Conservation (phyloP, 2,113 vertebrate genomes). For the Sisor rabdophorus region DNA sequence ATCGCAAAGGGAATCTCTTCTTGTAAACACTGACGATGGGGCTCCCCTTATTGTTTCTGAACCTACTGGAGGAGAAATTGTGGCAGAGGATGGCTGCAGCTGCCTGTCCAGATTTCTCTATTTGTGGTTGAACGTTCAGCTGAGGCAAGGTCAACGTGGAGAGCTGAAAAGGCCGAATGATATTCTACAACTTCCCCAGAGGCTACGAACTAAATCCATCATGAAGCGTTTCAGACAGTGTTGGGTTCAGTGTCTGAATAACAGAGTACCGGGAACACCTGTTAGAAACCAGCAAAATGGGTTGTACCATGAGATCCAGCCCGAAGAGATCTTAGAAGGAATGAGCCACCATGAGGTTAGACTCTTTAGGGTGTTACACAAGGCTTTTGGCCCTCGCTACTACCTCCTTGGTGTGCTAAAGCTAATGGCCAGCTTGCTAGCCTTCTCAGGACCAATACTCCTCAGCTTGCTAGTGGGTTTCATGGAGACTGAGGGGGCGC, state of each 20-base stretch:
- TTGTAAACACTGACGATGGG: constrained; percentile 62
- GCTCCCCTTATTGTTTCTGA: constrained; percentile 62
- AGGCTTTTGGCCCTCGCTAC: constrained; percentile 77
- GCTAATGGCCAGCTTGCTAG: constrained; percentile 71
- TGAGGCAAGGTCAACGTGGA: constrained; percentile 72
- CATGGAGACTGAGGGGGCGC: constrained; percentile 80
- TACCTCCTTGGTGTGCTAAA: constrained; percentile 82
- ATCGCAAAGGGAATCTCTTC: constrained; percentile 54
- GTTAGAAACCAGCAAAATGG: constrained; percentile 54
- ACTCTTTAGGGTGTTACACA: constrained; percentile 76
- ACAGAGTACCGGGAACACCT: constrained; percentile 15
- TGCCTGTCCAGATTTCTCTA: constrained; percentile 87
- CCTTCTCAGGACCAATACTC: constrained; percentile 83
- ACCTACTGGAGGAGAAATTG: constrained; percentile 61
- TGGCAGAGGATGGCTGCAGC: constrained; percentile 85
- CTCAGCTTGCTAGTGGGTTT: constrained; percentile 83
- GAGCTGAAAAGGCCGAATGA: constrained; percentile 74
- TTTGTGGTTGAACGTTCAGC: constrained; percentile 83
- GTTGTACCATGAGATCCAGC: constrained; percentile 48
- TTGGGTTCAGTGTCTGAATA: constrained; percentile 68
- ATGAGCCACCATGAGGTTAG: constrained; percentile 53
- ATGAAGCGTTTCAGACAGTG: constrained; percentile 70
- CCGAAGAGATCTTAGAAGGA: constrained; percentile 29
- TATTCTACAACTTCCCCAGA: constrained; percentile 74
- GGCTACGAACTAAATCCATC: constrained; percentile 70